Conservation (phyloP, 92 coral and sea anemone genomes). For the Metridium senile region DNA sequence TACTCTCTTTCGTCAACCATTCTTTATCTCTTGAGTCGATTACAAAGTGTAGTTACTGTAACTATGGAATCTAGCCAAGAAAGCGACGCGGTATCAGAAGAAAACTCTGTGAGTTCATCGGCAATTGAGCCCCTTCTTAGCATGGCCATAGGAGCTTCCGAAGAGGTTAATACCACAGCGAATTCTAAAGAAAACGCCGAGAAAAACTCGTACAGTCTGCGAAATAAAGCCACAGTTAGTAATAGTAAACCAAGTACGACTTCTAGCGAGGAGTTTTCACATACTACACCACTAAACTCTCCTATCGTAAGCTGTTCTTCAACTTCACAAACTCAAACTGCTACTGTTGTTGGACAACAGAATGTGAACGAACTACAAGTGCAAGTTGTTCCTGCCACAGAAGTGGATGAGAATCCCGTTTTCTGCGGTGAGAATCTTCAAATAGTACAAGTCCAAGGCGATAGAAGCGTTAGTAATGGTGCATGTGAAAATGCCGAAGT, state of each 20-base stretch:
- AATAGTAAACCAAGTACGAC: background rate
- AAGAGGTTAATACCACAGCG: constrained; percentile 69
- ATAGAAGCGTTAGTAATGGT: background rate
- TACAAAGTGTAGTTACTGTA: background rate
- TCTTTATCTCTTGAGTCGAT: background rate
- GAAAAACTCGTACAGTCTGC: constrained; percentile 13
- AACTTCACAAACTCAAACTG: background rate
- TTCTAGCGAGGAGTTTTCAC: background rate
- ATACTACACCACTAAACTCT: constrained; percentile 14
- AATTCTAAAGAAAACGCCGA: constrained; percentile 18
- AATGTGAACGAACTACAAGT: constrained; percentile 6
- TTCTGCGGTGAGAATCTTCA: constrained; percentile 10
- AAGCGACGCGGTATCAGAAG: constrained; percentile 4
- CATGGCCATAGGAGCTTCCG: constrained; percentile 78
- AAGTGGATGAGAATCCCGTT: constrained; percentile 15
- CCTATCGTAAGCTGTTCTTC: constrained; percentile 2
- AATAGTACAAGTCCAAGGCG: constrained; percentile 19
- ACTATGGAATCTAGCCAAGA: constrained; percentile 19
- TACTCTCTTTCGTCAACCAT: background rate
- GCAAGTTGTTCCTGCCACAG: constrained; percentile 2
- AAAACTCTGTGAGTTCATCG: constrained; percentile 12
- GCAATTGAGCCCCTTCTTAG: constrained; percentile 37
- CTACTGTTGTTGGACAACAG: background rate
- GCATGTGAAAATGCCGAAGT: background rate
- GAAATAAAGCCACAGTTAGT: constrained; percentile 11